Evolutionary conservation across 2,888 invertebrate species (phyloP).

Genomic region (Athalia rosae): DNA sequence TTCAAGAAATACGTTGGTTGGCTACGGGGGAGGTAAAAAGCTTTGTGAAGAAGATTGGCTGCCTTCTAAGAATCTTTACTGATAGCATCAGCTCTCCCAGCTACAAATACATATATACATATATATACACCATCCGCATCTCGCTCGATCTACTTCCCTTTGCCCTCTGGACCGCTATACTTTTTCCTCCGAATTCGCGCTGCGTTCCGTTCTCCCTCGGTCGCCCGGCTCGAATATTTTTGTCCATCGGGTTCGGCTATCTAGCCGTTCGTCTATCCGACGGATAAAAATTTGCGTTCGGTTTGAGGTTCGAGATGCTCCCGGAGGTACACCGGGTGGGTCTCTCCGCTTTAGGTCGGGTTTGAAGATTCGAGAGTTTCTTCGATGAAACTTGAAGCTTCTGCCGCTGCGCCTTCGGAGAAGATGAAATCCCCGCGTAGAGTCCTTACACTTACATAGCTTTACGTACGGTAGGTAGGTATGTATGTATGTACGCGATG

Average conservation of each 20-base stretch:
- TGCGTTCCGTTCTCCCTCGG: slow-evolving; percentile 16
- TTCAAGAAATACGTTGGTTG: slow-evolving; percentile 17
- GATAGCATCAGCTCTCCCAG: slow-evolving; percentile 51
- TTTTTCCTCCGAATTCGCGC: not conserved
- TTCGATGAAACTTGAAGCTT: no score
- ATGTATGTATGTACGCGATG: no score
- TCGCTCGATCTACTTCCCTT: no score
- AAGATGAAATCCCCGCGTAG: no score
- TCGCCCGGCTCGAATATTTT: not conserved
- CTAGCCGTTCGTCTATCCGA: slow-evolving; percentile 30
- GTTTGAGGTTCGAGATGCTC: not conserved
- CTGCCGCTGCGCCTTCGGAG: no score
- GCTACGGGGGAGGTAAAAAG: slow-evolving; percentile 42
- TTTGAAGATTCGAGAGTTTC: no score
- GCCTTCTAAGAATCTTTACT: slow-evolving; percentile 50
- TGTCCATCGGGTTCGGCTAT: not conserved
- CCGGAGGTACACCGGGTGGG: not conserved
- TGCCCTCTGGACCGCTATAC: no score
- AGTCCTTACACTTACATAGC: no score
- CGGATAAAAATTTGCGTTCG: not conserved
- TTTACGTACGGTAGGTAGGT: no score
- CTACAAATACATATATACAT: no score
- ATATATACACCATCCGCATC: no score
- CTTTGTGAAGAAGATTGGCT: slow-evolving; percentile 54
- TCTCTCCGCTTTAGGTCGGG: no score